Base-by-base conservation (phyloP, 2,113 vertebrate genomes). In the Cyprinodon brontotheroides region DNA sequence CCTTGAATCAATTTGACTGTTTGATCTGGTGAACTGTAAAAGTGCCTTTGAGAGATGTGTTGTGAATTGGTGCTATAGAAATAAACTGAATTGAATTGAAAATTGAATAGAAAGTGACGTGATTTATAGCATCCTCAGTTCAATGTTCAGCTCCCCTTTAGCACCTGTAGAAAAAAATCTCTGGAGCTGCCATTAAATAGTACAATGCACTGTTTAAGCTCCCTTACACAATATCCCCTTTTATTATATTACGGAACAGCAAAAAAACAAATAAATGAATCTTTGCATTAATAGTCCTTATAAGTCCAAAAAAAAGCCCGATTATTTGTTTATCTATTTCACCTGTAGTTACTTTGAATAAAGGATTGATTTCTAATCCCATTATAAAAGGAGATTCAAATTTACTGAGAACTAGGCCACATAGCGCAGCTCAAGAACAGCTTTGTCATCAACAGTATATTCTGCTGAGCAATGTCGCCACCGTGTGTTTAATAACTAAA, bases 401-500 rank as follows among this genome's bases (percentile, higher is more conserved):
- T 14, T 13, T 22, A 45, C 41, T 12, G 3, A 43, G 39, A 65
- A 17, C 20, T n/a, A n/a, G 50, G 15, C 17, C 50, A 20, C 50
- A 57, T 4, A n/a, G 17, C 50, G 17, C 20, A 62, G 10, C 37
- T 62, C 36, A 8, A 17, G 9, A 60, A 45, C 22, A 48, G 45
- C 41, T 53, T 7, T 6, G 53, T 22, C 39, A 61, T 0, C 0
- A 9, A 36, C 12, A 13, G 29, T 3, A 38, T 47, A 64, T 66
- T 14, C 66, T 17, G 8, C 36, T 86, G 66, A 66, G 38, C 43
- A 57, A 74, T 81, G 80, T 83, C 82, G 62, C 82, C 84, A 78
- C 62, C 90, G 79, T 40, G 70, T 80, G 92, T 87, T 22, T 0
- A 72, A 43, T 61, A 10, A 77, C 60, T 73, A 39, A 71, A 77